Evolutionary conservation across 1,140 invertebrate species (phyloP).

Genomic region (Augochlora pura): DNA sequence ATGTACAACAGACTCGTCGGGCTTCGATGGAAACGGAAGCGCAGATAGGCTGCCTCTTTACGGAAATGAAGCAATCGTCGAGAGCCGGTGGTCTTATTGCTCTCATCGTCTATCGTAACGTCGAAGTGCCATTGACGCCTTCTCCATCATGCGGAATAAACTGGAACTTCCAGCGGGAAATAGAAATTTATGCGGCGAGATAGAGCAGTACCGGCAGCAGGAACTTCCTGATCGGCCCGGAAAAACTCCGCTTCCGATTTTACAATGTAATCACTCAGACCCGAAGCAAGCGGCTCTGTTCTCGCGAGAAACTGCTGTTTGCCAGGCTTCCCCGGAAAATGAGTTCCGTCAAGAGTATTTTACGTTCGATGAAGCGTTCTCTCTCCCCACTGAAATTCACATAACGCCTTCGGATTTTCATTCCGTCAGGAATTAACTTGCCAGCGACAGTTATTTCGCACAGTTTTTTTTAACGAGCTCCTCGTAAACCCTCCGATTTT

Average conservation of each 20-base stretch:
- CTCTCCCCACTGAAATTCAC: neutral
- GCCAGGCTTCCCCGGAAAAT: neutral
- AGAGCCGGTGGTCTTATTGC: conserved; percentile 58
- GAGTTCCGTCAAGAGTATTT: conserved; percentile 10
- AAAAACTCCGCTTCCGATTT: conserved; percentile 56
- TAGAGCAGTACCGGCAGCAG: conserved; percentile 19
- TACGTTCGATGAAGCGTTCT: neutral
- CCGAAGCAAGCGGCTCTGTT: neutral
- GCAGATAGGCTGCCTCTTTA: conserved; percentile 61
- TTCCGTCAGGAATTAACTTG: neutral
- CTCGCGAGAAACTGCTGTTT: conserved; percentile 12
- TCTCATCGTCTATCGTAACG: conserved; percentile 47
- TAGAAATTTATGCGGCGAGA: conserved; percentile 61
- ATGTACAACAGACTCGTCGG: conserved; percentile 29
- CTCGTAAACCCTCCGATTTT: no score
- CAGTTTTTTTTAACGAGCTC: neutral
- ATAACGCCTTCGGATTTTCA: neutral
- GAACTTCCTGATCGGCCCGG: conserved; percentile 39
- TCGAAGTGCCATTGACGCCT: conserved; percentile 57
- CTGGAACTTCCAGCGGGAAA: conserved; percentile 51
- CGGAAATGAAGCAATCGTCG: conserved; percentile 66
- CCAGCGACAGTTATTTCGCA: no score
- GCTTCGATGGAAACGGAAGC: conserved; percentile 57
- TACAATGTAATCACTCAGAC: conserved; percentile 42
- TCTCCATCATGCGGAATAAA: conserved; percentile 59